Conservation (phyloP, 2,797 vertebrate species). For the Schizopygopsis pylzovi region DNA sequence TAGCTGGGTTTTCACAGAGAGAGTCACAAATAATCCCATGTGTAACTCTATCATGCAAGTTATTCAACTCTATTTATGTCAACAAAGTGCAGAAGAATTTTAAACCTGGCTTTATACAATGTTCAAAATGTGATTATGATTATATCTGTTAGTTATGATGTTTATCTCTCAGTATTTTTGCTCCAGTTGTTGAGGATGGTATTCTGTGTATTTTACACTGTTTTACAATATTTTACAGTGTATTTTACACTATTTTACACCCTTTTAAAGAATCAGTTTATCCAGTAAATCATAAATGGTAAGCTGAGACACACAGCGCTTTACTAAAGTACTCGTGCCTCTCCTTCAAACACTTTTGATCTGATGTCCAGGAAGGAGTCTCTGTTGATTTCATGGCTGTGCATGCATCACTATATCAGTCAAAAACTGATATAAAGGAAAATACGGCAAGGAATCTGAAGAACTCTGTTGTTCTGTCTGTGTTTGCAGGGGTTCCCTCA, state of each 20-base stretch:
- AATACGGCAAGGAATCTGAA: not conserved
- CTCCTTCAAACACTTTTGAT: not conserved
- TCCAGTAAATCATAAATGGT: not conserved
- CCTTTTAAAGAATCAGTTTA: not conserved
- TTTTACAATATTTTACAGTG: too few relatives aligned
- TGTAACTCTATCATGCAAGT: too few relatives aligned
- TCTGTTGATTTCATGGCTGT: not conserved
- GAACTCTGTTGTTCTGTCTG: constrained; percentile 59
- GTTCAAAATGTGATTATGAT: not conserved
- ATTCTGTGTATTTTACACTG: not conserved
- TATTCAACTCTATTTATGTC: too few relatives aligned
- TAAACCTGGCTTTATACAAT: not conserved
- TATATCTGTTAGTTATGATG: not conserved
- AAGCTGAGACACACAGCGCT: not conserved
- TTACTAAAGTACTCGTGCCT: not conserved
- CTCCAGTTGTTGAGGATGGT: not conserved
- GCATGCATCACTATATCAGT: not conserved
- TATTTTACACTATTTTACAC: too few relatives aligned
- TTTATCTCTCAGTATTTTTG: not conserved
- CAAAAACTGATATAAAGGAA: not conserved
- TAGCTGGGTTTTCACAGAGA: too few relatives aligned
- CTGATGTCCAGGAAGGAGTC: not conserved
- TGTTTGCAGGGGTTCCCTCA: constrained; percentile 90
- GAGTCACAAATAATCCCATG: not conserved
- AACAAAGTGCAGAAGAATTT: not conserved